Percentiles rank a stretch among this genome's conserved stretches.
These are phyloP conservation scores for Intellagama lesueurii DNA, from an alignment of 2,797 vertebrate genomes.

Conservation along the genomic window DNA sequence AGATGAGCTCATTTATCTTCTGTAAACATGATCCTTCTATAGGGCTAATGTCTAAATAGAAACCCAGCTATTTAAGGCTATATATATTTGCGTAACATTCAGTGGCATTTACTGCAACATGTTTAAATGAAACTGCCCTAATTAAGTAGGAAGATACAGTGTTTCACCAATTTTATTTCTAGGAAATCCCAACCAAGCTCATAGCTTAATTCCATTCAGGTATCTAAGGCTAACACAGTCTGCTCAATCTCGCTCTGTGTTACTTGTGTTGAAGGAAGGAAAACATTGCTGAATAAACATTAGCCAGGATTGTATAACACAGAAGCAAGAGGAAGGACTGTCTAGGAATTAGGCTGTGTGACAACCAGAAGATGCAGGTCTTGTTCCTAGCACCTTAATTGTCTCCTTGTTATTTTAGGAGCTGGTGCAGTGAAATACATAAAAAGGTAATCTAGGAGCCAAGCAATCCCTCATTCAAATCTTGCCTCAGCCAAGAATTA, in stretches of 20 bases:
- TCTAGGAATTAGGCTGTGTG: neutral
- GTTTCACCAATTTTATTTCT: constrained; percentile 44
- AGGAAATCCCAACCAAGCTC: constrained; percentile 21
- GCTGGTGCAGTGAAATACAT: neutral
- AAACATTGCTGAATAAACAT: constrained; percentile 33
- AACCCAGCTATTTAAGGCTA: constrained; percentile 45
- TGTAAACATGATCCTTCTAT: constrained; percentile 50
- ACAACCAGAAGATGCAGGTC: neutral
- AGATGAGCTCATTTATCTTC: constrained; percentile 62
- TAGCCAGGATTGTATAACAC: neutral
- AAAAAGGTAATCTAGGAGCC: neutral
- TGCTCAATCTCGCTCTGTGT: neutral
- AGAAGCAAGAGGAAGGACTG: neutral
- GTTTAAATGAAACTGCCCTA: constrained; percentile 3
- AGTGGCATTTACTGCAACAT: neutral
- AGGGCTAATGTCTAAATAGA: constrained; percentile 64
- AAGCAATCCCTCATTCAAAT: neutral
- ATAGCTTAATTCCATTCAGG: constrained; percentile 34
- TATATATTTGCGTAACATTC: neutral
- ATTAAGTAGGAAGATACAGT: constrained; percentile 36
- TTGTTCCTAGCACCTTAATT: neutral
- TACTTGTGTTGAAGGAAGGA: neutral
- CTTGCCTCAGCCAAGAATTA: neutral
- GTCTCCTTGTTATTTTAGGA: neutral
- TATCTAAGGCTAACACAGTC: constrained; percentile 23